Evolutionary conservation across 2,113 vertebrate genomes (phyloP).

Genomic region (Malurus elegans): DNA sequence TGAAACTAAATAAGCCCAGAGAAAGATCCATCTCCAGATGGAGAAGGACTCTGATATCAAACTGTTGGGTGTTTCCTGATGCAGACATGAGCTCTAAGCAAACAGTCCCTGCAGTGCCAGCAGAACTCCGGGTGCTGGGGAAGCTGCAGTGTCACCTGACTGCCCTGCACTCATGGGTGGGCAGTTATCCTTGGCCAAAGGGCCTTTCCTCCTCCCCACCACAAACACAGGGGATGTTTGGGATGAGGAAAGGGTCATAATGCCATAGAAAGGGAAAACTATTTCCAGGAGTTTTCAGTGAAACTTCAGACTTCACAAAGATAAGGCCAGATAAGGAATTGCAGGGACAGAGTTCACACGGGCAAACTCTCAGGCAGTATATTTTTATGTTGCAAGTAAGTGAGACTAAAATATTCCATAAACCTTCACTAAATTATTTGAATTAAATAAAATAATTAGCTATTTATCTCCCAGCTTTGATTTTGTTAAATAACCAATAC

Average conservation of each 20-base stretch:
- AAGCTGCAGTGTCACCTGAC: background rate
- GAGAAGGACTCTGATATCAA: background rate
- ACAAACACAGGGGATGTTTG: background rate
- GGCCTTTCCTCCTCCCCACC: background rate
- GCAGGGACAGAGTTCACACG: background rate
- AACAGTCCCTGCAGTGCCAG: background rate
- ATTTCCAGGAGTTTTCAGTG: background rate
- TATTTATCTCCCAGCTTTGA: background rate
- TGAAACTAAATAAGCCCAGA: background rate
- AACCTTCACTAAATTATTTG: background rate
- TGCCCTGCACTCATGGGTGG: background rate
- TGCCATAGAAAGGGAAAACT: background rate
- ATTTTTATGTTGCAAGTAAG: background rate
- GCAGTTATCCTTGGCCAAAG: background rate
- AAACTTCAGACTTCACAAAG: background rate
- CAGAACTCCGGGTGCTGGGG: background rate
- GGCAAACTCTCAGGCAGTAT: background rate
- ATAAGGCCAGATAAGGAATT: background rate
- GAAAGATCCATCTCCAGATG: background rate
- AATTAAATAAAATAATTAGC: background rate
- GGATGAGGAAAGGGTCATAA: background rate
- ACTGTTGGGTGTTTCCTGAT: background rate
- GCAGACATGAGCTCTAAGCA: background rate
- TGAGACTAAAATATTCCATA: background rate
- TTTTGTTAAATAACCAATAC: conserved; percentile 10